Conservation (phyloP, 2,113 vertebrate genomes). For the Syrmaticus mikado region DNA sequence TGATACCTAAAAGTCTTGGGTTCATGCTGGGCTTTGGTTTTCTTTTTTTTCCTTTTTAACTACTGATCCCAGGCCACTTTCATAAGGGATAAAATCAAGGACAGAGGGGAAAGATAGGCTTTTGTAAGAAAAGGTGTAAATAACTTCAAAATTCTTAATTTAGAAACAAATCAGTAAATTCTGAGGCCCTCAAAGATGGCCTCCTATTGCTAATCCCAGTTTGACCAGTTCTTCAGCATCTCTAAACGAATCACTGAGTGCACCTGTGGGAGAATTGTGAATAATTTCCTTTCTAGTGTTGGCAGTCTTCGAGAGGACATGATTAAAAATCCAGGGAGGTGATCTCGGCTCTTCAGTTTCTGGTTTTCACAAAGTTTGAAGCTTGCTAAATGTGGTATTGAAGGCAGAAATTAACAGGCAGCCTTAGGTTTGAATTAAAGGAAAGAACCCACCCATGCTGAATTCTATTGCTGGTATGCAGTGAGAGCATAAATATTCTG, state of each 20-base stretch:
- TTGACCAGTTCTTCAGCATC: background rate
- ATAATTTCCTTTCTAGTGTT: background rate
- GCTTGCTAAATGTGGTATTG: background rate
- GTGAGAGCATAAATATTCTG: too few relatives aligned
- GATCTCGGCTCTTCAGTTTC: background rate
- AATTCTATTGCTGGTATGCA: background rate
- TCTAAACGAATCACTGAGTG: background rate
- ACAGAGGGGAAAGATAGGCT: background rate
- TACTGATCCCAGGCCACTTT: background rate
- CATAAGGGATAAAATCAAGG: background rate
- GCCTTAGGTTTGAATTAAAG: background rate
- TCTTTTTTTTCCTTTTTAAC: background rate
- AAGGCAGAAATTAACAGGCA: background rate
- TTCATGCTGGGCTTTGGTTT: background rate
- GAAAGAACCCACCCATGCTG: background rate
- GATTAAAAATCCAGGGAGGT: slow-evolving; percentile 9
- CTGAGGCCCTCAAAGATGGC: background rate
- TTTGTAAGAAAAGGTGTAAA: background rate
- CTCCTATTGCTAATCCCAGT: background rate
- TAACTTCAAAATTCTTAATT: background rate
- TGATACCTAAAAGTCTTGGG: background rate
- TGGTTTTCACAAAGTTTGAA: background rate
- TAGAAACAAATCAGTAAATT: background rate
- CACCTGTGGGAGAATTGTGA: background rate
- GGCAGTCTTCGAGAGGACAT: background rate